Base-by-base conservation (phyloP, 2,888 invertebrate genomes). In the Byasa hedistus region DNA sequence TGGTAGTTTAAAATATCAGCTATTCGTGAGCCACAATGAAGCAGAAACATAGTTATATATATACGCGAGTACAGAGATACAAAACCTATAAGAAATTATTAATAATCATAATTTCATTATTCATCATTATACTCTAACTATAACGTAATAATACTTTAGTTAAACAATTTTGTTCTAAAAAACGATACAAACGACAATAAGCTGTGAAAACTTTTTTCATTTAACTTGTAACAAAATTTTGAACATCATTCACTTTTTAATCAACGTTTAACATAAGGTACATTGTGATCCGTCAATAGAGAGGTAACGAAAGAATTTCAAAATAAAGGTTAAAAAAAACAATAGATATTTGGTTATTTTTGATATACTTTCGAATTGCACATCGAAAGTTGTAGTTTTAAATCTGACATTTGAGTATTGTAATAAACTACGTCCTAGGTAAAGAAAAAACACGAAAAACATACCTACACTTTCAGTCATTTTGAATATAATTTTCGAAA, bases 181-280 rank as follows among this genome's bases (percentile, higher is more conserved):
- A 54, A 54, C 27, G 52, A 19, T 52, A 54, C 61, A 17, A 54
- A 54, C 61, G 21, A 54, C 52, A 36, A 54, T 10, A 22, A 54
- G 52, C 52, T 21, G 22, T 22, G 12, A 12, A 23, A 54, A 54
- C 52, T 54, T 54, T 54, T 54, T 54, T 54, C 21, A 54, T 54
- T 54, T 54, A 54, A 54, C 12, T 54, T 22, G 22, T 22, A 54
- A 54, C 12, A 7, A 22, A 51, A 54, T 54, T 54, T 54, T 22
- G 52, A 54, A 54, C 52, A 54, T 12, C 52, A 54, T 54, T 54
- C 22, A 54, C 21, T 21, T 54, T 54, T 54, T 54, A 54, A 54
- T 21, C 19, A 22, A 54, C 21, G 52, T 54, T 54, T n/a, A 54
- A 22, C 22, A 54, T 54, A 12, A 54, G 22, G 52, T 54, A 54